Percentiles rank a stretch among this genome's conserved stretches.
Conservation (phyloP, 2,113 vertebrate genomes). For the Corapipo altera region DNA sequence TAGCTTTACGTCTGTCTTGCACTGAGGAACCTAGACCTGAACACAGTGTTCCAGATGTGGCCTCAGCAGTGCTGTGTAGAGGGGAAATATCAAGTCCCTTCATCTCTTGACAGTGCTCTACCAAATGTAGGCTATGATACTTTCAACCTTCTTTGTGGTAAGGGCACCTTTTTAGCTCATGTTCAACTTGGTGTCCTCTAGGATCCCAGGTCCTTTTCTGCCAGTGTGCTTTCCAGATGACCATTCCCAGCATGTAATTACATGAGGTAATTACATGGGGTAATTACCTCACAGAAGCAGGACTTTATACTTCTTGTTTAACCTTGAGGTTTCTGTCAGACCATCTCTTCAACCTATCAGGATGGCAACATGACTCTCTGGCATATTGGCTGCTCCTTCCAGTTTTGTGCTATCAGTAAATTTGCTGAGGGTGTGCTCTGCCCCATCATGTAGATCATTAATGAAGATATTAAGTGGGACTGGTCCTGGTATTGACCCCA, state of each 20-base stretch:
- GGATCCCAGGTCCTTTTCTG: neutral
- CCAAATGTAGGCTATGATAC: neutral
- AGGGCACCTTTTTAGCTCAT: neutral
- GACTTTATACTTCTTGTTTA: neutral
- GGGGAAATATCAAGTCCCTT: neutral
- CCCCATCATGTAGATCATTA: neutral
- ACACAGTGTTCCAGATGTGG: neutral
- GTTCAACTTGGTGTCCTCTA: neutral
- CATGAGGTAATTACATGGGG: no score
- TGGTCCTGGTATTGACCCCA: neutral
- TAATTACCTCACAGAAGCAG: neutral
- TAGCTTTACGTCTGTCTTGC: neutral
- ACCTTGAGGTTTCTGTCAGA: neutral
- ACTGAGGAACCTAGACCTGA: neutral
- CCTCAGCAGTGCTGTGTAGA: neutral
- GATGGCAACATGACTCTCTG: neutral
- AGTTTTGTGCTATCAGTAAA: neutral
- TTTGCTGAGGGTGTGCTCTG: neutral
- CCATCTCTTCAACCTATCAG: neutral
- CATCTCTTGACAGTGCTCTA: neutral
- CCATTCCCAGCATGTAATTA: neutral
- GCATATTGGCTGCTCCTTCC: neutral
- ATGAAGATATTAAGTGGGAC: neutral
- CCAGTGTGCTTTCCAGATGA: neutral
- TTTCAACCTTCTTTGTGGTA: neutral